Evolutionary conservation across 2,113 vertebrate genomes (phyloP), one percentile per base, ranked within the genome.

Genomic region (Campylomormyrus numenius): DNA sequence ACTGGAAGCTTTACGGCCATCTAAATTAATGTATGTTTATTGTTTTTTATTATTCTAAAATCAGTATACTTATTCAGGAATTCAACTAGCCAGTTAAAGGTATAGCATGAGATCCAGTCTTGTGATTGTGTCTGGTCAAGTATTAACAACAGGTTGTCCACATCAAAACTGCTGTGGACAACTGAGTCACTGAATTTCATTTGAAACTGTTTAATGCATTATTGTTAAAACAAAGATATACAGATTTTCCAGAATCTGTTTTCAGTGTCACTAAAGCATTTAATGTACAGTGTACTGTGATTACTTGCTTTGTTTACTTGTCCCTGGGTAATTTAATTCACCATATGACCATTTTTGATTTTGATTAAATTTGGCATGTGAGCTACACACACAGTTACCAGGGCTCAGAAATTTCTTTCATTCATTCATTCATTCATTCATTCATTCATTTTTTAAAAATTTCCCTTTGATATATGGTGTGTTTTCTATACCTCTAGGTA

Each of bases 111-210:
- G 35, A 5, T 42, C 15, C 35, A 45, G 31, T 83, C 24, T 45
- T 35, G 15, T 46, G 8, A 19, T 45, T 24, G 8, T 85, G 46
- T 46, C 39, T 85, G 17, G 39, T 48, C 42, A 85, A 85, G 8
- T 85, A 42, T 85, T n/a, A 85, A 85, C 77, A 83, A 83, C 80
- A 85, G 80, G 80, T 85, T 85, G 80, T 85, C 42, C 42, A n/a
- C 45, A 83, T 45, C 5, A 42, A 31, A 21, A 42, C 31, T 45
- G 77, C 19, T 39, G 39, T 39, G 39, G 39, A 39, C 3, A 39
- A 45, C 31, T 42, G 35, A 83, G 5, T 19, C 31, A 80, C 0
- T 84, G 31, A 48, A 84, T 84, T 46, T 19, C 42, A n/a, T 46
- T 84, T 46, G 42, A 45, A 84, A 84, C 19, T 35, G 13, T 1